A percentile compares a stretch with the other conserved stretches of the same genome.
Conservation (phyloP, 2,888 invertebrate genomes). For the Diabrotica balteata region DNA sequence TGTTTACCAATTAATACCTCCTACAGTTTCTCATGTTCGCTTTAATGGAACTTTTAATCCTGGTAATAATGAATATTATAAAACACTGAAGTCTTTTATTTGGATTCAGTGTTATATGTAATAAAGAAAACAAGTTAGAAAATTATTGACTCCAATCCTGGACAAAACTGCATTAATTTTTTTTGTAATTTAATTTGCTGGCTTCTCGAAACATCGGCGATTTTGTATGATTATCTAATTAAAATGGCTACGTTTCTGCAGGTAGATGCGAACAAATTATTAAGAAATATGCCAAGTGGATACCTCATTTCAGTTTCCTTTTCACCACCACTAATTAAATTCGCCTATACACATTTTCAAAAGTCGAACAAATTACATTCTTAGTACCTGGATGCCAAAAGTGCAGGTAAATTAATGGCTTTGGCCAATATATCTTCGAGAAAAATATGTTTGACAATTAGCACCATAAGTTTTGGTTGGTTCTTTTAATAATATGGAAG, state of each 20-base stretch:
- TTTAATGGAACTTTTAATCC: too few relatives aligned
- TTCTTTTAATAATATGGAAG: too few relatives aligned
- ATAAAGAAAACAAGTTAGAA: too few relatives aligned
- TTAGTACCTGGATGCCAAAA: neutral
- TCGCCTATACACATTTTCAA: neutral
- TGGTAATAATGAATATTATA: too few relatives aligned
- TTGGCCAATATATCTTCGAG: too few relatives aligned
- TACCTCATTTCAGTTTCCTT: neutral
- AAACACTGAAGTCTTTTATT: too few relatives aligned
- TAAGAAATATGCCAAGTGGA: conserved; percentile 6
- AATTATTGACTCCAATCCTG: neutral
- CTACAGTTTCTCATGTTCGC: too few relatives aligned
- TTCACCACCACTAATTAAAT: conserved; percentile 2
- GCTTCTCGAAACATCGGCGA: conserved; percentile 6
- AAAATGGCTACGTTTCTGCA: conserved; percentile 10
- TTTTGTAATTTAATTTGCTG: conserved; percentile 2
- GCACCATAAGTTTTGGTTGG: too few relatives aligned
- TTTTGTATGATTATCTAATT: conserved; percentile 11
- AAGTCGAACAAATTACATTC: conserved; percentile 1
- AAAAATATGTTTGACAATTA: too few relatives aligned
- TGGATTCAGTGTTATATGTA: too few relatives aligned
- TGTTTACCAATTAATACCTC: too few relatives aligned
- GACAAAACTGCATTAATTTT: conserved; percentile 3
- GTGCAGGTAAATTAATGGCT: neutral
- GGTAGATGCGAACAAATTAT: conserved; percentile 7